Percentiles rank a stretch among this genome's conserved stretches.
These are phyloP conservation scores for Avahi laniger DNA, from an alignment of 2,797 vertebrate species.

Conservation along the genomic window DNA sequence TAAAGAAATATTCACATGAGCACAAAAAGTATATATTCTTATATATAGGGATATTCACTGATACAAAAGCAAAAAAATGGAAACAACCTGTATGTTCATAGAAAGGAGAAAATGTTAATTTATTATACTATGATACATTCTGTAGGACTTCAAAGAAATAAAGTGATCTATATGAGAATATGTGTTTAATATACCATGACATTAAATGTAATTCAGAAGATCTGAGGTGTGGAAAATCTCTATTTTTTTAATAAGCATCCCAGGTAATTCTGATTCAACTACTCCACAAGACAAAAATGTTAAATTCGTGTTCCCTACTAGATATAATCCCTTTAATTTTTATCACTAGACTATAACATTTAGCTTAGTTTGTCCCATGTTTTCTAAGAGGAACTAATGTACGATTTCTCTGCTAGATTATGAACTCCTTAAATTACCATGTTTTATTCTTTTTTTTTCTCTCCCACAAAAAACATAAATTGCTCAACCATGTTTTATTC, in stretches of 20 bases:
- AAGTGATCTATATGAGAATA: background rate
- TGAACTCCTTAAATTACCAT: background rate
- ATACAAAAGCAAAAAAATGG: background rate
- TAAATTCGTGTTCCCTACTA: background rate
- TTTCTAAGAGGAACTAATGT: background rate
- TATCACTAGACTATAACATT: background rate
- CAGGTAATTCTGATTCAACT: background rate
- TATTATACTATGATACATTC: background rate
- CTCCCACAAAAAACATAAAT: too few species aligned
- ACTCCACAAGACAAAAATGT: background rate
- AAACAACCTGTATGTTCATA: background rate
- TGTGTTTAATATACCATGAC: background rate
- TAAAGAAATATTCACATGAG: background rate
- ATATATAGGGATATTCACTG: background rate
- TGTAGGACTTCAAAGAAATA: background rate
- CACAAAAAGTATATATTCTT: background rate
- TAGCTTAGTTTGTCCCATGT: background rate
- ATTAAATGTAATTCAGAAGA: slow-evolving; percentile 31
- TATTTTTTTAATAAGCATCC: background rate
- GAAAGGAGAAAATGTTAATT: background rate
- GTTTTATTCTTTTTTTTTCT: too few species aligned
- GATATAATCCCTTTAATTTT: background rate
- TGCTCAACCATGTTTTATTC: background rate
- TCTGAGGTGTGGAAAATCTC: background rate
- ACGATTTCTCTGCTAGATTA: background rate